These are phyloP conservation scores for Hemichromis elongatus DNA, from an alignment of 2,113 vertebrate genomes.

Conservation along the genomic window DNA sequence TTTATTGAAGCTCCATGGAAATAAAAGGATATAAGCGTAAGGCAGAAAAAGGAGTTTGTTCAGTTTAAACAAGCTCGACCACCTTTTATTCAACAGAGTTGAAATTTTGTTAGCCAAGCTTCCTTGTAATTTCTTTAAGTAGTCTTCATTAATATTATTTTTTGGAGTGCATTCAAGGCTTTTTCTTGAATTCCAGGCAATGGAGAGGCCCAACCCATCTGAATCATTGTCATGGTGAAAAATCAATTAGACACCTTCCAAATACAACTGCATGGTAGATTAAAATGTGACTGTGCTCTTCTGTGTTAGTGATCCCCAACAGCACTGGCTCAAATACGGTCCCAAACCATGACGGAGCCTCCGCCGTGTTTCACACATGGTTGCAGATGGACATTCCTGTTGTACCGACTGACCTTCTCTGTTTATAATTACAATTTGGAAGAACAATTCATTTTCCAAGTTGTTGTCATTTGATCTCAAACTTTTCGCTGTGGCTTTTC, in stretches of 20 bases:
- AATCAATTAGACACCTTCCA: rapidly evolving
- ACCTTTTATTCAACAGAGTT: neutral
- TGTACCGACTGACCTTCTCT: neutral
- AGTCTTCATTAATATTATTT: neutral
- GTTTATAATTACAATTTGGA: neutral
- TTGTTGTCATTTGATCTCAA: neutral
- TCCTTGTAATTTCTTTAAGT: neutral
- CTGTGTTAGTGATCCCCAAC: neutral
- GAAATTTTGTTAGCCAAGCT: neutral
- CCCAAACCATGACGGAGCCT: rapidly evolving
- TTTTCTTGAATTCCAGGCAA: neutral
- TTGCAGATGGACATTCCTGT: neutral
- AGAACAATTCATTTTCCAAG: rapidly evolving
- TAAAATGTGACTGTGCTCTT: neutral
- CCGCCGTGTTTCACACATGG: neutral
- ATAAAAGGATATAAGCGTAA: neutral
- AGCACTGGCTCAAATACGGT: neutral
- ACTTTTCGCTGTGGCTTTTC: neutral
- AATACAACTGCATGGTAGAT: neutral
- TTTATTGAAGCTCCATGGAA: neutral
- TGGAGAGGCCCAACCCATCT: neutral
- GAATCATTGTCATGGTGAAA: neutral
- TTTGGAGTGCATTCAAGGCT: neutral
- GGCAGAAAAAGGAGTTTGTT: neutral
- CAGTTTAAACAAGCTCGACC: neutral